Percentiles rank a stretch among this genome's conserved stretches.
Conservation (phyloP, 2,797 vertebrate genomes). For the Sus cebifrons region DNA sequence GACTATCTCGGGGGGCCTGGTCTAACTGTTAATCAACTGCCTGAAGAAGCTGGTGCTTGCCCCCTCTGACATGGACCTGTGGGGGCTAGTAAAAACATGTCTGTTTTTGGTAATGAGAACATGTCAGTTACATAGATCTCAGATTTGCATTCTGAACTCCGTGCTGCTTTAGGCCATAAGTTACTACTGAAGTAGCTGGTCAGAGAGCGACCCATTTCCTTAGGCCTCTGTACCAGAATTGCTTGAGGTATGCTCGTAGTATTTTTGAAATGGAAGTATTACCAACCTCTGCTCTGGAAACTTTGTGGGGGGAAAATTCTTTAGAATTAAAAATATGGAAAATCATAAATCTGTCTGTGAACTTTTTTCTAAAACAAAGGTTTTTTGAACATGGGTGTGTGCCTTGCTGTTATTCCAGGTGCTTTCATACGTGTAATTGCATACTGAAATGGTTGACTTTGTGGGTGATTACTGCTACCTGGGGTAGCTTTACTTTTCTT, state of each 20-base stretch:
- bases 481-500: slow-evolving; percentile 15
- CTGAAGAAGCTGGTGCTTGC: not conserved
- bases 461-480: not conserved
- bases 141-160: not conserved
- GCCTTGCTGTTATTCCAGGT: not conserved
- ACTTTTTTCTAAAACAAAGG: not conserved
- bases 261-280: not conserved
- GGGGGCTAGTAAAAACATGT: not conserved
- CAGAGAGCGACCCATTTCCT: not conserved
- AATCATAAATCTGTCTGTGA: not conserved
- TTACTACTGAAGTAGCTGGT: not conserved
- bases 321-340: slow-evolving; percentile 39
- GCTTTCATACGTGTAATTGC: not conserved
- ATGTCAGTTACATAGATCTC: not conserved
- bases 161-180: not conserved
- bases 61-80: not conserved
- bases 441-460: not conserved
- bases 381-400: not conserved
- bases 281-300: slow-evolving; percentile 4
- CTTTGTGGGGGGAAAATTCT: not conserved
- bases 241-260: not conserved
- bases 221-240: not conserved
- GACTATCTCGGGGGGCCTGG: not conserved
- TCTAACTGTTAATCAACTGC: not conserved
- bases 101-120: not conserved